phyloP scores from a whole-genome alignment of 2,888 invertebrate species.

The Isoperla grammatica region DNA sequence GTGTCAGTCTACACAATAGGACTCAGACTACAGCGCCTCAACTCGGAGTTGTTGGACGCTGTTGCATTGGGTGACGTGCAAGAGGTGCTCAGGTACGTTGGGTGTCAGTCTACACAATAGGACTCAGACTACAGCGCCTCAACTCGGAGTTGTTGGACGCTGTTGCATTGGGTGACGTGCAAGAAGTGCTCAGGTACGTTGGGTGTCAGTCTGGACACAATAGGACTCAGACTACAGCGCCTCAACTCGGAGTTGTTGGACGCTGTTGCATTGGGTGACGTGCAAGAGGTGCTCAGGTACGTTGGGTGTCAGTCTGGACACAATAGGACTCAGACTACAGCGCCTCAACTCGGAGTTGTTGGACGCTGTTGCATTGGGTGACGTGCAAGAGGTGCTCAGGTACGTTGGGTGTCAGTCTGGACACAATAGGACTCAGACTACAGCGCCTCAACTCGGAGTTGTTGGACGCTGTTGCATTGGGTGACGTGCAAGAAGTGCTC shows the following conservation, averaged over 20 bases:
- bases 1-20: no score
- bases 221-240: no score
- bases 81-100: constrained; percentile 42
- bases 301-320: no score
- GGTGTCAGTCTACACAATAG: no score
- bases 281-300: constrained; percentile 45
- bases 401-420: no score
- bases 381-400: constrained; percentile 45
- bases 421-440: constrained; percentile 44
- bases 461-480: constrained; percentile 44
- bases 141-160: constrained; percentile 50
- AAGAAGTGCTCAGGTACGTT: constrained; percentile 45
- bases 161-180: constrained; percentile 42
- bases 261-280: constrained; percentile 44
- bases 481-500: constrained; percentile 44
- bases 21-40: constrained; percentile 45
- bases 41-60: constrained; percentile 49
- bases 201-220: no score
- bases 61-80: constrained; percentile 43
- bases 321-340: constrained; percentile 44
- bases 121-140: constrained; percentile 43
- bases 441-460: constrained; percentile 49
- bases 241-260: constrained; percentile 49
- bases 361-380: constrained; percentile 44
- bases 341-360: constrained; percentile 50